A percentile compares a stretch with the other conserved stretches of the same genome.
phyloP scores from a whole-genome alignment of 2,888 invertebrate genomes.

The Orthosia cruda region DNA sequence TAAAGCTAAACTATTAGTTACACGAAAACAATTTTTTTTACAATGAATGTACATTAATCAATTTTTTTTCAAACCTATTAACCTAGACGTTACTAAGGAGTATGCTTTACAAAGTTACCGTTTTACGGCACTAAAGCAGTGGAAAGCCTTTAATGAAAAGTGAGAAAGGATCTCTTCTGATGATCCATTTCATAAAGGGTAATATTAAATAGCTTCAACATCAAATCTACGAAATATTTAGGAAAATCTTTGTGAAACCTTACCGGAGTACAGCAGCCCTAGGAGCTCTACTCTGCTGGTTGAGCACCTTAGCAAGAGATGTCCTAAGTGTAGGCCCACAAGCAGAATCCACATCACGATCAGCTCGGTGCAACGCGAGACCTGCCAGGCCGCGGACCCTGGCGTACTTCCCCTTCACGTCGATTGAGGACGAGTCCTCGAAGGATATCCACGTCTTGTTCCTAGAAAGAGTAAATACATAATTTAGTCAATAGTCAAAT shows the following conservation, averaged over 20 bases:
- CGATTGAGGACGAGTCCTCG: conserved; percentile 94
- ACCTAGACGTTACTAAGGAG: too few species aligned
- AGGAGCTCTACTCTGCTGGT: conserved; percentile 93
- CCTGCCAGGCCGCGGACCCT: conserved; percentile 94
- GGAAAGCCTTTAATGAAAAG: too few species aligned
- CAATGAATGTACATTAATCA: too few species aligned
- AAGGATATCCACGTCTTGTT: conserved; percentile 95
- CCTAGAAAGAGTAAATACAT: conserved; percentile 75
- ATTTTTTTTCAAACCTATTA: too few species aligned
- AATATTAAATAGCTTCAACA: too few species aligned
- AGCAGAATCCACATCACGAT: conserved; percentile 91
- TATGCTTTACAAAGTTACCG: too few species aligned
- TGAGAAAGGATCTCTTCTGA: too few species aligned
- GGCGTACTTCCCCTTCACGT: conserved; percentile 95
- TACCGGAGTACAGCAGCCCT: conserved; percentile 93
- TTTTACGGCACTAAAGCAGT: too few species aligned
- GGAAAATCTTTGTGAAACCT: not conserved
- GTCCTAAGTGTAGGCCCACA: conserved; percentile 90
- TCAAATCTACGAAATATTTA: too few species aligned
- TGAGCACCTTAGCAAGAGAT: conserved; percentile 90
- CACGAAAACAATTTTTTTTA: too few species aligned
- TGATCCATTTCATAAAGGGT: too few species aligned
- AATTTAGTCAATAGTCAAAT: not conserved
- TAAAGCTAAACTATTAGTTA: too few species aligned
- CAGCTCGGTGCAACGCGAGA: conserved; percentile 92